phyloP scores from a whole-genome alignment of 2,888 invertebrate genomes.

The Willowsia nigromaculata region DNA sequence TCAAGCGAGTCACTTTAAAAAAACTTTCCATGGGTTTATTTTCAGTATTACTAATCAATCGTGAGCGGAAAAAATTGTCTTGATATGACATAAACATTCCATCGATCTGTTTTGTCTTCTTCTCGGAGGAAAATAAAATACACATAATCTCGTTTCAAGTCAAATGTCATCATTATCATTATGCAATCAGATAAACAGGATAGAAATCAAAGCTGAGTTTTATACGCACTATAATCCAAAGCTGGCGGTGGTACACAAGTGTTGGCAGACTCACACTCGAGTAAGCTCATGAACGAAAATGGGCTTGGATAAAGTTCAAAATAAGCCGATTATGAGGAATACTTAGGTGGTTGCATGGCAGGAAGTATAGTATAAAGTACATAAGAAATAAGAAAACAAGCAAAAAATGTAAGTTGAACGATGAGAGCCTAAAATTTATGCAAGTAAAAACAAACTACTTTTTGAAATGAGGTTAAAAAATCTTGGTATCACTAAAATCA shows the following conservation, averaged over 20 bases:
- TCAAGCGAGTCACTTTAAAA: too few relatives aligned
- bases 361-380: background rate
- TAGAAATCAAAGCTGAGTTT: background rate
- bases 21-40: background rate
- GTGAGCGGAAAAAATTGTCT: background rate
- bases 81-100: background rate
- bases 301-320: slow-evolving; percentile 4
- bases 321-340: background rate
- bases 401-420: too few relatives aligned
- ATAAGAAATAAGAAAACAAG: background rate
- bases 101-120: background rate
- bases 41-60: background rate
- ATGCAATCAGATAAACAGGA: background rate
- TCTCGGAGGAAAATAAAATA: background rate
- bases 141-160: background rate
- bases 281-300: slow-evolving; percentile 2
- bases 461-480: too few relatives aligned
- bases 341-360: background rate
- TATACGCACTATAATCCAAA: background rate
- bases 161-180: background rate
- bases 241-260: background rate
- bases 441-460: too few relatives aligned
- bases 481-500: too few relatives aligned
- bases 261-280: background rate
- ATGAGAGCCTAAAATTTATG: too few relatives aligned